Percentiles rank a stretch among this genome's conserved stretches.
Conservation (phyloP, 2,888 invertebrate species). For the Drosophila ezoana region DNA sequence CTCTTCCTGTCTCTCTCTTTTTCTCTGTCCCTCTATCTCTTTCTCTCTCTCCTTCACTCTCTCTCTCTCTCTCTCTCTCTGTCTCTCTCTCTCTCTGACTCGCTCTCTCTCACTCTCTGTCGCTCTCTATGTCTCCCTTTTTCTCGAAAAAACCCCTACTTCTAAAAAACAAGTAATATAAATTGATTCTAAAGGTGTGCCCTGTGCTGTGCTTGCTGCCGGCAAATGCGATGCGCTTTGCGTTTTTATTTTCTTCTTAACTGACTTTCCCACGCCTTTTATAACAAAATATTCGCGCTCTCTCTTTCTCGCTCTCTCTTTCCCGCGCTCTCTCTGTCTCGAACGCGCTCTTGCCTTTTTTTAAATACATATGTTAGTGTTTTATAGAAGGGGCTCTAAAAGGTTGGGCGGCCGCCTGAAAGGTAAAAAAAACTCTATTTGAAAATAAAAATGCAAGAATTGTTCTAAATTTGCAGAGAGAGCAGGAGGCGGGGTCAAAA, state of each 20-base stretch:
- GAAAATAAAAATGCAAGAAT: slow-evolving; percentile 63
- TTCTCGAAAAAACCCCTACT: too few relatives aligned
- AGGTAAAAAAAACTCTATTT: slow-evolving; percentile 20
- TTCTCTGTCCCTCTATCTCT: too few relatives aligned
- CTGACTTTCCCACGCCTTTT: slow-evolving; percentile 58
- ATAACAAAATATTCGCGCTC: slow-evolving; percentile 28
- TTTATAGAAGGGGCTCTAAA: too few relatives aligned
- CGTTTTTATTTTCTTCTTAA: slow-evolving; percentile 37
- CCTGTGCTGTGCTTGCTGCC: slow-evolving; percentile 17
- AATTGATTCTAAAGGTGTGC: slow-evolving; percentile 8
- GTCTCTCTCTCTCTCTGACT: too few relatives aligned
- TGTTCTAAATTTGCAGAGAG: slow-evolving; percentile 66
- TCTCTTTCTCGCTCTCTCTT: neutral
- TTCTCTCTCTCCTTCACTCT: too few relatives aligned
- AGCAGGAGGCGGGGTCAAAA: slow-evolving; percentile 15
- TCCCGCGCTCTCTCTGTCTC: slow-evolving; percentile 1
- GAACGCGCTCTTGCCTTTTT: slow-evolving; percentile 18
- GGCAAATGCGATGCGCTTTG: slow-evolving; percentile 44
- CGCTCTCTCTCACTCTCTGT: too few relatives aligned
- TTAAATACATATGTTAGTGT: slow-evolving; percentile 11
- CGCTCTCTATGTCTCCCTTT: too few relatives aligned
- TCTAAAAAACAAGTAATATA: neutral
- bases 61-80: too few relatives aligned
- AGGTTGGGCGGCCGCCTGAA: too few relatives aligned
- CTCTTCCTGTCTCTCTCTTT: too few relatives aligned